Evolutionary conservation across 2,888 invertebrate genomes (phyloP).

Genomic region (Parnassius apollo): DNA sequence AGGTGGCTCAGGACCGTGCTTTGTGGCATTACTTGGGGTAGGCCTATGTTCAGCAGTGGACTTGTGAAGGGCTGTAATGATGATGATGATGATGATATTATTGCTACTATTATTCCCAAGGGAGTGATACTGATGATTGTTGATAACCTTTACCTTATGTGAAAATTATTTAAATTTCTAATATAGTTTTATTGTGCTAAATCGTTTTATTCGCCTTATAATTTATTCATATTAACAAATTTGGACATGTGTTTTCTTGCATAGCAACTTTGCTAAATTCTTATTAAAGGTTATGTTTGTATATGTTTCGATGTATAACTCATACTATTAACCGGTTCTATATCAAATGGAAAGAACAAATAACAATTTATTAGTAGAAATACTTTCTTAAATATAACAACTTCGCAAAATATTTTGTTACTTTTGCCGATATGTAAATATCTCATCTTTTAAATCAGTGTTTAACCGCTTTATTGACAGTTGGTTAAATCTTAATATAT

Average conservation of each 20-base stretch:
- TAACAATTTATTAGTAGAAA: conserved; percentile 16
- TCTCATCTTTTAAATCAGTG: conserved; percentile 14
- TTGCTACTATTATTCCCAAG: no score
- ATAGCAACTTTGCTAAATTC: conserved; percentile 9
- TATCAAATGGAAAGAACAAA: conserved; percentile 15
- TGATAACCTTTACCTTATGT: no score
- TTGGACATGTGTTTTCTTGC: not conserved
- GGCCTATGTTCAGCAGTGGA: no score
- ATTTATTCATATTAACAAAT: no score
- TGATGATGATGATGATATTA: no score
- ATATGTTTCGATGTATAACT: not conserved
- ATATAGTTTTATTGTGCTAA: no score
- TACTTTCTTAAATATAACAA: conserved; percentile 12
- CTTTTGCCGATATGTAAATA: not conserved
- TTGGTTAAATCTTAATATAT: not conserved
- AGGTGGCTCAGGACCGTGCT: no score
- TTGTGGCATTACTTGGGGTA: no score
- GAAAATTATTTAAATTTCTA: no score
- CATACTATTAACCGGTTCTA: conserved; percentile 6
- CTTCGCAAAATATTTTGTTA: conserved; percentile 17
- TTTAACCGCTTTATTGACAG: conserved; percentile 20
- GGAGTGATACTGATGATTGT: no score
- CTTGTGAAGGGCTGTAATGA: no score
- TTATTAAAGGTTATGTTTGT: conserved; percentile 5
- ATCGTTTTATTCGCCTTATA: no score